phyloP scores from a whole-genome alignment of 1,140 invertebrate genomes.

The Drosophila quadrilineata region DNA sequence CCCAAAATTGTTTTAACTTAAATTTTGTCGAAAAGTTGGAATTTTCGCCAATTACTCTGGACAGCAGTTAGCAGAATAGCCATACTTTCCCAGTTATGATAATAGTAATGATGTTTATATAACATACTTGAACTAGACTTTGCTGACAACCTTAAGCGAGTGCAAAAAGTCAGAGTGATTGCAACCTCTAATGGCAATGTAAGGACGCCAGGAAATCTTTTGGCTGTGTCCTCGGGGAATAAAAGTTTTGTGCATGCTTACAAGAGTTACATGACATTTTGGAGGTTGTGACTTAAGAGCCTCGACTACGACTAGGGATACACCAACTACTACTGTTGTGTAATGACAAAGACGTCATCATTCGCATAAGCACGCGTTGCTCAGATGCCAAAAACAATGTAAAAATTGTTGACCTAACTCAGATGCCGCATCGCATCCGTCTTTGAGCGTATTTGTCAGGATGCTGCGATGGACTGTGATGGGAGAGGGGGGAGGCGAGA shows the following conservation, averaged over 20 bases:
- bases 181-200: slow-evolving; percentile 55
- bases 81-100: too few species aligned
- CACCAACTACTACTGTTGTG: slow-evolving; percentile 13
- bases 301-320: slow-evolving; percentile 4
- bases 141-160: neutral
- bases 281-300: slow-evolving; percentile 20
- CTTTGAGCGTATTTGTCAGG: slow-evolving; percentile 4
- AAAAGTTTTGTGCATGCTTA: slow-evolving; percentile 39
- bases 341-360: slow-evolving; percentile 54
- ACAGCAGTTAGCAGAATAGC: too few species aligned
- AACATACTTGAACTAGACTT: too few species aligned
- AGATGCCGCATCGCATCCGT: slow-evolving; percentile 23
- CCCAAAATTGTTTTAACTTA: too few species aligned
- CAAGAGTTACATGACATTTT: slow-evolving; percentile 8
- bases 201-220: slow-evolving; percentile 31
- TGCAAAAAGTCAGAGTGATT: slow-evolving; percentile 40
- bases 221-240: slow-evolving; percentile 18
- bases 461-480: neutral
- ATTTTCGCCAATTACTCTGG: too few species aligned
- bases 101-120: too few species aligned
- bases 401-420: slow-evolving; percentile 68
- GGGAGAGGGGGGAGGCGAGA: neutral
- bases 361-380: slow-evolving; percentile 54
- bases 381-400: slow-evolving; percentile 62
- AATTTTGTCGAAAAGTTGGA: too few species aligned